Evolutionary conservation across 2,113 vertebrate genomes (phyloP).

Genomic region (Xyliphius kryptos): DNA sequence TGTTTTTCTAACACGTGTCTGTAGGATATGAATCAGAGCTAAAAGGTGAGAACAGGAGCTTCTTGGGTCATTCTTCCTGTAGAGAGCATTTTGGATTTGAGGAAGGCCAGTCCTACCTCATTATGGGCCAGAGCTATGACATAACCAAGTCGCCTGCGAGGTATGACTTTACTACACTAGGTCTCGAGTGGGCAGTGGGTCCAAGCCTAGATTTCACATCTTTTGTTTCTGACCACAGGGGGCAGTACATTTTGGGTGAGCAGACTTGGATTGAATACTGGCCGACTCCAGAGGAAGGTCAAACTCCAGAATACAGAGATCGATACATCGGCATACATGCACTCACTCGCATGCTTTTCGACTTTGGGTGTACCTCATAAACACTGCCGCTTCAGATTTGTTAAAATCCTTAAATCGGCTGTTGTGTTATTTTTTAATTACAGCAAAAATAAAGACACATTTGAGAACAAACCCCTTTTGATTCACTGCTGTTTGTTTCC

Average conservation of each 20-base stretch:
- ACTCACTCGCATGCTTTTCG: not conserved
- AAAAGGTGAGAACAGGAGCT: slow-evolving; percentile 30
- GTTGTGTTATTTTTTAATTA: slow-evolving; percentile 3
- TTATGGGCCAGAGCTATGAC: slow-evolving; percentile 53
- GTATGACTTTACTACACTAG: slow-evolving; percentile 5
- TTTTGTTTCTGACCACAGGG: slow-evolving; percentile 36
- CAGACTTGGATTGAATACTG: slow-evolving; percentile 64
- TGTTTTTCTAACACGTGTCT: not conserved
- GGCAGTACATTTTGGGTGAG: slow-evolving; percentile 54
- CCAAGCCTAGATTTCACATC: too few species aligned
- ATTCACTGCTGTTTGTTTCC: too few species aligned
- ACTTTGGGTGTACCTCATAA: slow-evolving; percentile 28
- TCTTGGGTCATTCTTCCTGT: slow-evolving; percentile 54
- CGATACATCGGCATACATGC: not conserved
- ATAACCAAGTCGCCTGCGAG: slow-evolving; percentile 1
- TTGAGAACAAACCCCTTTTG: not conserved
- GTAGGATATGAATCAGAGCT: slow-evolving; percentile 50
- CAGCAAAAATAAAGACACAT: not conserved
- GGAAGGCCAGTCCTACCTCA: slow-evolving; percentile 48
- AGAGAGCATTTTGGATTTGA: slow-evolving; percentile 42
- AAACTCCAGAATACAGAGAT: not conserved
- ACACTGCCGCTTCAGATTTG: not conserved
- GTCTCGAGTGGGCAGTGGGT: too few species aligned
- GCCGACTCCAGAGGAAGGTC: slow-evolving; percentile 53
- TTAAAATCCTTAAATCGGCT: not conserved